Conservation (phyloP, 1,140 invertebrate genomes). For the Drosophila ficusphila region DNA sequence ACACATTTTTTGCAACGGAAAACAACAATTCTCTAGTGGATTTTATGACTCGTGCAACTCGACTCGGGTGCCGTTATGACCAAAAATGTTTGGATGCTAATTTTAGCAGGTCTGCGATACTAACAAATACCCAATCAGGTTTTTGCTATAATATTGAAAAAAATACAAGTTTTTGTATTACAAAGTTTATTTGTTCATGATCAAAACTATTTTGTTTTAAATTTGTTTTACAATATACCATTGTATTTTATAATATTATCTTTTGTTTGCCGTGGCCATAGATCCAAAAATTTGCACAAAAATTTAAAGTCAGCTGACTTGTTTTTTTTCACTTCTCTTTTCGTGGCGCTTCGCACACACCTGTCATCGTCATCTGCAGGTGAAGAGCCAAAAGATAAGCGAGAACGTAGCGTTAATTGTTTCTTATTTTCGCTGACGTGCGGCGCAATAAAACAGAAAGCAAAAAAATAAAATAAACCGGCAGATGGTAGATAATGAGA, state of each 20-base stretch:
- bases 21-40: slow-evolving; percentile 19
- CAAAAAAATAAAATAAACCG: slow-evolving; percentile 11
- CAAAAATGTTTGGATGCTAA: slow-evolving; percentile 49
- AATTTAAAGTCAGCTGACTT: slow-evolving; percentile 71
- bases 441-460: slow-evolving; percentile 14
- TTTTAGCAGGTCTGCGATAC: slow-evolving; percentile 46
- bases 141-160: slow-evolving; percentile 21
- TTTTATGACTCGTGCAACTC: slow-evolving; percentile 45
- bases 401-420: slow-evolving; percentile 30
- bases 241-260: too few relatives aligned
- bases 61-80: slow-evolving; percentile 69
- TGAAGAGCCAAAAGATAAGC: slow-evolving; percentile 26
- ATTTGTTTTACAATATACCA: too few relatives aligned
- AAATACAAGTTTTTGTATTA: neutral
- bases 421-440: slow-evolving; percentile 16
- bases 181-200: too few relatives aligned
- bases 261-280: slow-evolving; percentile 1
- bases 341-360: slow-evolving; percentile 20
- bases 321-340: slow-evolving; percentile 16
- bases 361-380: slow-evolving; percentile 38
- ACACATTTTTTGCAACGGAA: slow-evolving; percentile 17
- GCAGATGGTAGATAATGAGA: slow-evolving; percentile 29
- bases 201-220: too few relatives aligned
- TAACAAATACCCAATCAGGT: slow-evolving; percentile 33
- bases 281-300: slow-evolving; percentile 22